Conservation (phyloP, 2,797 vertebrate genomes). For the Avahi laniger region DNA sequence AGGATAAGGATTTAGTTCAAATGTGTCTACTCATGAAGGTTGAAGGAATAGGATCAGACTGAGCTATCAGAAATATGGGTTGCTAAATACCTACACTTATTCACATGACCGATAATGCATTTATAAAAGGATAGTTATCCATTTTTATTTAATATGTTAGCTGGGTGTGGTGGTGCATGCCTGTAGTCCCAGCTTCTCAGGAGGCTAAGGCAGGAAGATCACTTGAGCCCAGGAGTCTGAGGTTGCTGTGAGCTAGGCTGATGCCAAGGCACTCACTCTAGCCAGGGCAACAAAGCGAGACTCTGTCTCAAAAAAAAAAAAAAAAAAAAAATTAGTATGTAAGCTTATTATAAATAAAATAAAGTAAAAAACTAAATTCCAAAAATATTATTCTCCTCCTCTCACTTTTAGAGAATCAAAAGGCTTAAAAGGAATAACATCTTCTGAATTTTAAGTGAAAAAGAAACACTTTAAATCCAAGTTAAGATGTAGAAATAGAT, state of each 20-base stretch:
- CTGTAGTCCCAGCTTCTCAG: background rate
- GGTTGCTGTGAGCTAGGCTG: background rate
- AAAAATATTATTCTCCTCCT: background rate
- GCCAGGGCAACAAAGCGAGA: too few relatives aligned
- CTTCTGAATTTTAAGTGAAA: slow-evolving; percentile 38
- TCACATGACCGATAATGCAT: background rate
- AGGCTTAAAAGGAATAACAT: background rate
- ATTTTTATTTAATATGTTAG: background rate
- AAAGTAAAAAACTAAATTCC: background rate
- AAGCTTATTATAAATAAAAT: background rate
- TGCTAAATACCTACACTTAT: background rate
- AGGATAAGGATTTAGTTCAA: background rate
- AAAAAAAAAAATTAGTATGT: too few relatives aligned
- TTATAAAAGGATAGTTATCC: background rate
- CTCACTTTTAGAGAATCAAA: background rate
- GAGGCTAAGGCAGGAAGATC: background rate
- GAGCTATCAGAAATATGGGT: background rate
- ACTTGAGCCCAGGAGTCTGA: background rate
- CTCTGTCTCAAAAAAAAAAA: too few relatives aligned
- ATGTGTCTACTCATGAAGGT: background rate
- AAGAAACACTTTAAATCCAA: background rate
- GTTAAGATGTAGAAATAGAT: background rate
- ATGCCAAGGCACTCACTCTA: too few relatives aligned
- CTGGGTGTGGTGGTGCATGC: background rate
- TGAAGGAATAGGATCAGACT: background rate